These are phyloP conservation scores for Globicephala melas DNA, from an alignment of 2,113 vertebrate species.

Conservation along the genomic window DNA sequence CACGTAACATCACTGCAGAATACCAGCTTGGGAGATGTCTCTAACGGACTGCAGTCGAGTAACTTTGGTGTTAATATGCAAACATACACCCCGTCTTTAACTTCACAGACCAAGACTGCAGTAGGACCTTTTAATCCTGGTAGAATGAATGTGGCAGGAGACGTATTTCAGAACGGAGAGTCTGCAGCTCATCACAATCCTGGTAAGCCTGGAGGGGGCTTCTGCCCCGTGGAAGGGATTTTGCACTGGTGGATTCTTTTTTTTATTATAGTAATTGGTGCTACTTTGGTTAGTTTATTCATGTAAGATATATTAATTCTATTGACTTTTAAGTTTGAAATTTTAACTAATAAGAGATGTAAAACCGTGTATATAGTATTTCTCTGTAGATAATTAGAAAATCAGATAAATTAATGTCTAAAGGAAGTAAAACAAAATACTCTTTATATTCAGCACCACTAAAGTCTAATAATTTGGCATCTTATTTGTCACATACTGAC, in stretches of 20 bases:
- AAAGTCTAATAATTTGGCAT: background rate
- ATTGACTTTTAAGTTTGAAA: background rate
- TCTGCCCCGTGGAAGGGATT: background rate
- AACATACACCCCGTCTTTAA: conserved; percentile 88
- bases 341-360: background rate
- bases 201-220: conserved; percentile 82
- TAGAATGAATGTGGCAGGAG: conserved; percentile 89
- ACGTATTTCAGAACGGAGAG: conserved; percentile 96
- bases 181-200: conserved; percentile 91
- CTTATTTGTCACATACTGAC: background rate
- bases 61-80: conserved; percentile 92
- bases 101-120: conserved; percentile 88
- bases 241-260: background rate
- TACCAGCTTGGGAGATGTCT: conserved; percentile 84
- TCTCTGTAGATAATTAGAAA: conserved; percentile 4
- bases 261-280: background rate
- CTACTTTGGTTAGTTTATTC: background rate
- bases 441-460: background rate
- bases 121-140: conserved; percentile 96
- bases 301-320: background rate
- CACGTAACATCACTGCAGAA: conserved; percentile 96
- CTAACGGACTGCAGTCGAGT: conserved; percentile 94
- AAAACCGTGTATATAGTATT: background rate
- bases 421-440: background rate
- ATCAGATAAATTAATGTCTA: background rate